Evolutionary conservation across 1,140 invertebrate genomes (phyloP).

Genomic region (Pseudomyrmex sp.): DNA sequence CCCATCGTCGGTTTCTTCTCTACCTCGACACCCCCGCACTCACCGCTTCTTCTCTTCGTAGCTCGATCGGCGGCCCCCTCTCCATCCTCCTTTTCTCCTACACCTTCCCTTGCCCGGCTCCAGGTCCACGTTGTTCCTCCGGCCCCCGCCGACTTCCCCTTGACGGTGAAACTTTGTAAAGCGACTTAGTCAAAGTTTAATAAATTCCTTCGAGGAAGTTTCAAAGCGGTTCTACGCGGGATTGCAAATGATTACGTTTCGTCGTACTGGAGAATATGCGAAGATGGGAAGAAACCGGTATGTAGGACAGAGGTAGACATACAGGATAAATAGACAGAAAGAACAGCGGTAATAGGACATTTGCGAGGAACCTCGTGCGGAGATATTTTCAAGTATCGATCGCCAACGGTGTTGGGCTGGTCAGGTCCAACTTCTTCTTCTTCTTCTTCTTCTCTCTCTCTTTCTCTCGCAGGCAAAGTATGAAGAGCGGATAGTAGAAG

Average conservation of each 20-base stretch:
- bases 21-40: conserved; percentile 43
- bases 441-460: no score
- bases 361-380: neutral
- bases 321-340: conserved; percentile 32
- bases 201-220: conserved; percentile 83
- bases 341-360: neutral
- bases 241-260: conserved; percentile 81
- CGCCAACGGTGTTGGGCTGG: neutral
- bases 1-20: conserved; percentile 42
- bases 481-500: no score
- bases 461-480: no score
- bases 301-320: conserved; percentile 14
- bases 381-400: conserved; percentile 6
- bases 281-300: conserved; percentile 35
- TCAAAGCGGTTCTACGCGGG: conserved; percentile 80
- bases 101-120: conserved; percentile 21
- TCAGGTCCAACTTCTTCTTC: neutral
- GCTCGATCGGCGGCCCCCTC: conserved; percentile 58
- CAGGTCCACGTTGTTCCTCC: conserved; percentile 22
- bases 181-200: conserved; percentile 84
- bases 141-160: conserved; percentile 61
- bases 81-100: conserved; percentile 31
- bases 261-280: conserved; percentile 53
- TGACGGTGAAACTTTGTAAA: conserved; percentile 81
- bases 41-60: conserved; percentile 47